phyloP scores from a whole-genome alignment of 2,113 vertebrate genomes.

The Sceloporus undulatus region DNA sequence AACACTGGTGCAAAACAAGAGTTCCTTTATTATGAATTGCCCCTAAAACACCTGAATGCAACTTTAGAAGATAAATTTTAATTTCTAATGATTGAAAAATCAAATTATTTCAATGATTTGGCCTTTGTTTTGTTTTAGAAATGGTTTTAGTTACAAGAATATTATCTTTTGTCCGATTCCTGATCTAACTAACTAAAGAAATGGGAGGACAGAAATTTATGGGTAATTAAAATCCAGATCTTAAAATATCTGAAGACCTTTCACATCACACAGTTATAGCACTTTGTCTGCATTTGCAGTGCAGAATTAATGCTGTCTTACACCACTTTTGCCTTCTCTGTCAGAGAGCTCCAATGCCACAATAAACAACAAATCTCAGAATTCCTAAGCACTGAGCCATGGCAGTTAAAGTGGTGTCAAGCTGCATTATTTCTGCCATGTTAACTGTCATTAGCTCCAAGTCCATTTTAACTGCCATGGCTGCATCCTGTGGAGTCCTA shows the following conservation, averaged over 20 bases:
- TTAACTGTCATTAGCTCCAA: no score
- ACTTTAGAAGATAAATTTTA: background rate
- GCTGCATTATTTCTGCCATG: no score
- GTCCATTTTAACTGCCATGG: no score
- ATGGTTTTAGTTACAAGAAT: background rate
- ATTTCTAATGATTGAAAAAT: background rate
- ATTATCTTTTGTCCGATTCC: background rate
- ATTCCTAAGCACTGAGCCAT: no score
- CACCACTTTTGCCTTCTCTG: no score
- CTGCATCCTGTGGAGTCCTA: no score
- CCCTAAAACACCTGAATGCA: background rate
- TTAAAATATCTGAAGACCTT: background rate
- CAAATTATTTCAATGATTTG: background rate
- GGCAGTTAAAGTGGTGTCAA: no score
- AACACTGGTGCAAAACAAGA: background rate
- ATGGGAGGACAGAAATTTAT: background rate
- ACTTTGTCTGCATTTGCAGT: no score
- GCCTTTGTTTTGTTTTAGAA: background rate
- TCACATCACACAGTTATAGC: no score
- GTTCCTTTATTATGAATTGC: background rate
- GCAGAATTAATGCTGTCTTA: no score
- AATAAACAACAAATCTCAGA: no score
- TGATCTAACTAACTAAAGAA: background rate
- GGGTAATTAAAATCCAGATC: background rate
- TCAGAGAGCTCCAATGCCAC: no score